These are phyloP conservation scores for Sturmia bella DNA, from an alignment of 2,888 invertebrate genomes.

Conservation along the genomic window DNA sequence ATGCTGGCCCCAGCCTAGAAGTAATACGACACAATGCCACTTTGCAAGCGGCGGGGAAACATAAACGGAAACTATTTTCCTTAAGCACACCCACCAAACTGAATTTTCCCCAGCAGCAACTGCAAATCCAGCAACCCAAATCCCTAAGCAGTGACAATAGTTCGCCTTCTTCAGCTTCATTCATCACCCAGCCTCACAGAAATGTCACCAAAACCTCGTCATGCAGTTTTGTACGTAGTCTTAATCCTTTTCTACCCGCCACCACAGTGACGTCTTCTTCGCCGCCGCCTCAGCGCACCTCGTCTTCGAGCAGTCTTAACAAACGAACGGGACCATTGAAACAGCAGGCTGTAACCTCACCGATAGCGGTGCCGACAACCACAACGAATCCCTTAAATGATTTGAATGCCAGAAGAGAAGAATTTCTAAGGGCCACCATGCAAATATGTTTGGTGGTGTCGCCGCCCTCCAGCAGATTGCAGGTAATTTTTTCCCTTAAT, in stretches of 20 bases:
- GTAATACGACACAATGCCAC: slow-evolving; percentile 16
- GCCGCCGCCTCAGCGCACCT: slow-evolving; percentile 63
- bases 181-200: slow-evolving; percentile 66
- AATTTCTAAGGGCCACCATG: slow-evolving; percentile 88
- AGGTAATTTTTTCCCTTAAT: slow-evolving; percentile 76
- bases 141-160: slow-evolving; percentile 27
- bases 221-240: slow-evolving; percentile 75
- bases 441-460: slow-evolving; percentile 88
- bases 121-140: slow-evolving; percentile 1
- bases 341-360: slow-evolving; percentile 71
- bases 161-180: slow-evolving; percentile 1
- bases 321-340: slow-evolving; percentile 73
- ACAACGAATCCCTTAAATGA: slow-evolving; percentile 71
- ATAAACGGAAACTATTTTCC: slow-evolving; percentile 79
- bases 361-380: slow-evolving; percentile 55
- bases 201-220: slow-evolving; percentile 70
- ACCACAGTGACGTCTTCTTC: slow-evolving; percentile 61
- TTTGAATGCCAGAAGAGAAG: slow-evolving; percentile 84
- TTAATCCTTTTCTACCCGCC: slow-evolving; percentile 79
- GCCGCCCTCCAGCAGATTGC: slow-evolving; percentile 83
- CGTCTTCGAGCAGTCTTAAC: slow-evolving; percentile 70
- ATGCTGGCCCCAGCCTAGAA: slow-evolving; percentile 57
- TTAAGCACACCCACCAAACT: slow-evolving; percentile 77
- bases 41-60: slow-evolving; percentile 76
- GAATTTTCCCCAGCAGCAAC: slow-evolving; percentile 70